A percentile compares a stretch with the other conserved stretches of the same genome.
phyloP scores from a whole-genome alignment of 2,113 vertebrate species.

The Pterocles orientalis region DNA sequence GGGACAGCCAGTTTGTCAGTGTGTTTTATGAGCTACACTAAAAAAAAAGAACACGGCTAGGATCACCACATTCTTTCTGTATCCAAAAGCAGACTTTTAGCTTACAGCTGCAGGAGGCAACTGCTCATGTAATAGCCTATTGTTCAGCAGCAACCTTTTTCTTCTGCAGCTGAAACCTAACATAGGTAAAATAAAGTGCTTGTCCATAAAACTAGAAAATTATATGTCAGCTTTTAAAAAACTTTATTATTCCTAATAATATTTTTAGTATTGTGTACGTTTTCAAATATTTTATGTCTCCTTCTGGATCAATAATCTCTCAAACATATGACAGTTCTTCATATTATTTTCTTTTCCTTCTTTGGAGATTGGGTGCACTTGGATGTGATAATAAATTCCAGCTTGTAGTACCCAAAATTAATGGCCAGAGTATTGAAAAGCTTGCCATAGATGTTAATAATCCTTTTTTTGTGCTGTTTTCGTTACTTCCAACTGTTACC shows the following conservation, averaged over 20 bases:
- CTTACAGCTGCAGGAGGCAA: conserved; percentile 30
- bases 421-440: conserved; percentile 8
- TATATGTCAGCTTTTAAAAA: background rate
- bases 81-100: background rate
- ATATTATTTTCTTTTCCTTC: background rate
- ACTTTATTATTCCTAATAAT: background rate
- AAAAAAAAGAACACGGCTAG: background rate
- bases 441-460: conserved; percentile 38
- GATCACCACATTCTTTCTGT: conserved; percentile 3
- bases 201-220: background rate
- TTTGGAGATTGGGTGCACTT: background rate
- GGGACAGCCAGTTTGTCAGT: background rate
- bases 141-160: background rate
- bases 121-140: background rate
- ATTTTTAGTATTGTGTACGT: background rate
- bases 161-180: conserved; percentile 19
- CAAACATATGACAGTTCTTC: background rate
- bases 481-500: conserved; percentile 54
- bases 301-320: conserved; percentile 24
- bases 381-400: conserved; percentile 58
- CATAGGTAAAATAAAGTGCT: background rate
- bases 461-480: conserved; percentile 36
- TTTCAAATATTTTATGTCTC: conserved; percentile 11
- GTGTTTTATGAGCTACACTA: conserved; percentile 5
- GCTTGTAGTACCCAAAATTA: conserved; percentile 26